Percentiles rank a stretch among this genome's conserved stretches.
phyloP scores from a whole-genome alignment of 2,797 vertebrate genomes.

The Propithecus deckenii region DNA sequence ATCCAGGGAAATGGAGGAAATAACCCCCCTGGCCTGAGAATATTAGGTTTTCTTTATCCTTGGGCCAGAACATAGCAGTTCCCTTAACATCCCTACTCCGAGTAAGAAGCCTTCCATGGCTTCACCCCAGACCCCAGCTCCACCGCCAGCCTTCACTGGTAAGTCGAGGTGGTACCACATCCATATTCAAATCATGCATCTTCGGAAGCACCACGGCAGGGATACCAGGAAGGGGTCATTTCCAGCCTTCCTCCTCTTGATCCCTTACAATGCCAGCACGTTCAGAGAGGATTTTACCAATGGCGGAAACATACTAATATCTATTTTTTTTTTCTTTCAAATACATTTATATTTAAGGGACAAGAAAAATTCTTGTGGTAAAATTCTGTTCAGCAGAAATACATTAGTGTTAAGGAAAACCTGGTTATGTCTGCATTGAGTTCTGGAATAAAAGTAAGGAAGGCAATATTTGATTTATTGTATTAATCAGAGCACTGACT shows the following conservation, averaged over 20 bases:
- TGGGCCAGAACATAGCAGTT: background rate
- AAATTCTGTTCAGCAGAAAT: constrained; percentile 21
- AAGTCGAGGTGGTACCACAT: background rate
- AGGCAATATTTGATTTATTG: background rate
- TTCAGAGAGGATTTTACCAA: background rate
- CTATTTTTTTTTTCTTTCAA: background rate
- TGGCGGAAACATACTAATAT: background rate
- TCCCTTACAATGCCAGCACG: background rate
- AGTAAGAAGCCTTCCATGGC: background rate
- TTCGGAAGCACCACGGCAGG: accelerated
- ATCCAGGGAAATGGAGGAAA: background rate
- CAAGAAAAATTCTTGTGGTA: background rate
- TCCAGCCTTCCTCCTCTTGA: background rate
- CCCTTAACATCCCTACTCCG: background rate
- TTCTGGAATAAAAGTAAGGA: background rate
- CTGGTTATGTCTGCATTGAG: background rate
- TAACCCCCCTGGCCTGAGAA: background rate
- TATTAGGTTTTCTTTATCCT: background rate
- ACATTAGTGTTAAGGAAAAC: background rate
- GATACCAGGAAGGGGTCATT: background rate
- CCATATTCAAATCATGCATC: no score
- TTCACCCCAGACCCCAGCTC: background rate
- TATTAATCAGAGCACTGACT: background rate
- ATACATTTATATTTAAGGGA: constrained; percentile 1
- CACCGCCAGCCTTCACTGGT: background rate